Evolutionary conservation across 2,888 invertebrate species (phyloP).

Genomic region (Saturnia japonica): DNA sequence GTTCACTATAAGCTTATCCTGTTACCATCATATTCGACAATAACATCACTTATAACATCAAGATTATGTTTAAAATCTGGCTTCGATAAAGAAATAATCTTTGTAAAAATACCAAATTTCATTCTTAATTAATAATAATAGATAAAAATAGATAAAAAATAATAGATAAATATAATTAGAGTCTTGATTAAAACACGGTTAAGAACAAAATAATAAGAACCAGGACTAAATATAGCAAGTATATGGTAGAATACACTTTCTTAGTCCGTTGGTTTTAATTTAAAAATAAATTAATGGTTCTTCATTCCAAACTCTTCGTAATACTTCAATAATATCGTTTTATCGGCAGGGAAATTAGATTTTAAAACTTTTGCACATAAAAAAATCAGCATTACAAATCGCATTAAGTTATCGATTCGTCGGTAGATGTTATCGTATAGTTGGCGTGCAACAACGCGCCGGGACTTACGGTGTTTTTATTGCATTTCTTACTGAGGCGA

Average conservation of each 20-base stretch:
- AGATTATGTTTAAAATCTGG: no score
- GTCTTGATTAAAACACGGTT: no score
- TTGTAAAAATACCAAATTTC: no score
- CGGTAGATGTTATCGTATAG: constrained; percentile 11
- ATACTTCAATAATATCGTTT: constrained; percentile 3
- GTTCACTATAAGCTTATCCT: no score
- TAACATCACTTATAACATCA: no score
- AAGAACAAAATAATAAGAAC: no score
- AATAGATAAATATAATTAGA: no score
- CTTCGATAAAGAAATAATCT: no score
- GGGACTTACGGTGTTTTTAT: constrained; percentile 3
- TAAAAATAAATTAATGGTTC: background rate
- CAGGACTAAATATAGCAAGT: no score
- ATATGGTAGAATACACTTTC: background rate
- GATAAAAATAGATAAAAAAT: no score
- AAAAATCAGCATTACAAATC: constrained; percentile 9
- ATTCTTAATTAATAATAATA: no score
- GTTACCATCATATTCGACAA: no score
- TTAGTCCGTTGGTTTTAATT: background rate
- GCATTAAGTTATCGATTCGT: constrained; percentile 15
- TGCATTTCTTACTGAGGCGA: background rate
- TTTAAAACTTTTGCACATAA: constrained; percentile 13
- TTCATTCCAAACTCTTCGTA: background rate
- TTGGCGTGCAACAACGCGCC: constrained; percentile 10
- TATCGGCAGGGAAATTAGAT: background rate